A percentile compares a stretch with the other conserved stretches of the same genome.
Conservation (phyloP, 2,797 vertebrate genomes). For the Lagorchestes hirsutus region DNA sequence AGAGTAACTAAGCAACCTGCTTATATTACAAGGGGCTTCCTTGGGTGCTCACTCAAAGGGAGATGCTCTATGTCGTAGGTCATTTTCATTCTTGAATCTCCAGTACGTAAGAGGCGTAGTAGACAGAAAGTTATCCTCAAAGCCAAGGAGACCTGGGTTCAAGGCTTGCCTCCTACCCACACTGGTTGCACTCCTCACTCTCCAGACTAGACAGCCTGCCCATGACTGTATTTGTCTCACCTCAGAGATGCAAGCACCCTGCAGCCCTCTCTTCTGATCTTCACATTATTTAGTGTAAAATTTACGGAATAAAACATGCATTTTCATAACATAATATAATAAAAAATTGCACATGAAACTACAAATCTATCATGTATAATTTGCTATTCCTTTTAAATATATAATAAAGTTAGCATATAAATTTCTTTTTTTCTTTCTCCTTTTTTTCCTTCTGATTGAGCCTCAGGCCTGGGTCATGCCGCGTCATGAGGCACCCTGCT, state of each 20-base stretch:
- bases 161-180: background rate
- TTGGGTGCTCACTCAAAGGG: no score
- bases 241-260: background rate
- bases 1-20: background rate
- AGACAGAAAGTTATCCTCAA: background rate
- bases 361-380: background rate
- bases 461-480: background rate
- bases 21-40: background rate
- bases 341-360: background rate
- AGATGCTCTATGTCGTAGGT: background rate
- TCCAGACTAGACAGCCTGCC: background rate
- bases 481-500: background rate
- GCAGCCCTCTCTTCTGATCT: background rate
- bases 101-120: background rate
- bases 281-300: background rate
- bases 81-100: background rate
- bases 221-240: background rate
- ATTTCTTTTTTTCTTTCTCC: background rate
- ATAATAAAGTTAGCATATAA: background rate
- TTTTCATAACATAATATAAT: background rate
- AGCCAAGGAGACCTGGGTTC: background rate
- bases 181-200: no score
- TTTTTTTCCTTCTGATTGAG: background rate
- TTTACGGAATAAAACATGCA: background rate
- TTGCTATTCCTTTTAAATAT: background rate